phyloP scores from a whole-genome alignment of 2,797 vertebrate species.

The Premnoplex brunnescens region DNA sequence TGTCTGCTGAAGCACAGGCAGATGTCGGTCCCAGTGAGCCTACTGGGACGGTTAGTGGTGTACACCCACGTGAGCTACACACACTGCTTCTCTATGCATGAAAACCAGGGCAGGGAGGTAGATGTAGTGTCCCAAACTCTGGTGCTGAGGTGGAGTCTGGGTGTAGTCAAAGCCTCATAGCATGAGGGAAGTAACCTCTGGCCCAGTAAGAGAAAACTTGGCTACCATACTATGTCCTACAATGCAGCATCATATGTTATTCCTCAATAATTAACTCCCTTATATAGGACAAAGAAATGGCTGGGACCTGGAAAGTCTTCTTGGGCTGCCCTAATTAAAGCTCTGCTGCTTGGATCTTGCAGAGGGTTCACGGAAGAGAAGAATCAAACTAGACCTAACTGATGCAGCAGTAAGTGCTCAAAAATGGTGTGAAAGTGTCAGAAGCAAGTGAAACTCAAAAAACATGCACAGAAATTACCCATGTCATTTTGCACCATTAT shows the following conservation, averaged over 20 bases:
- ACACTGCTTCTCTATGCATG: neutral
- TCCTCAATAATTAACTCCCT: neutral
- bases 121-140: neutral
- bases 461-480: neutral
- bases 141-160: neutral
- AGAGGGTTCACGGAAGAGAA: neutral
- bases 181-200: neutral
- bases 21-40: accelerated
- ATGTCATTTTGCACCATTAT: neutral
- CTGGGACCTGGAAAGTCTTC: neutral
- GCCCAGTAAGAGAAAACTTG: neutral
- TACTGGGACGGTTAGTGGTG: neutral
- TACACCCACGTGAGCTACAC: neutral
- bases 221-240: neutral
- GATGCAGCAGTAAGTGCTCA: neutral
- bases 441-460: neutral
- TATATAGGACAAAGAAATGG: neutral
- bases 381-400: neutral
- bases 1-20: neutral
- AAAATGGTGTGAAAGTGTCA: neutral
- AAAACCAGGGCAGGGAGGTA: neutral
- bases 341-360: neutral
- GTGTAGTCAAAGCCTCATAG: neutral
- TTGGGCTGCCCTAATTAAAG: neutral
- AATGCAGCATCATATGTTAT: neutral